Conservation (phyloP, 2,888 invertebrate genomes). For the Stenolophus ochropezus region DNA sequence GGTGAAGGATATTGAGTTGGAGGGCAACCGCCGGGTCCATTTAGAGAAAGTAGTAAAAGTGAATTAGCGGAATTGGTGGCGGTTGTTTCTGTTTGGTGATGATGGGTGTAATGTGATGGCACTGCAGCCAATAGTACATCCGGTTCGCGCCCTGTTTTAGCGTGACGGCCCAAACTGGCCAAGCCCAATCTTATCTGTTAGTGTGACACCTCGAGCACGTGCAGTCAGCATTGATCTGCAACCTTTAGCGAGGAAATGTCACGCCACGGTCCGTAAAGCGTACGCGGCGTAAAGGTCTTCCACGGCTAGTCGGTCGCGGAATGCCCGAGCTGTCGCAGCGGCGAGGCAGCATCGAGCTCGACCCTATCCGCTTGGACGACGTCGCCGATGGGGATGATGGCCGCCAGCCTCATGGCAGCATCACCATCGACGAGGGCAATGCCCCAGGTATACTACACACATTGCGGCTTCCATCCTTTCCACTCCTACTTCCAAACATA, state of each 20-base stretch:
- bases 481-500: too few species aligned
- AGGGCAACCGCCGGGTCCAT: background rate
- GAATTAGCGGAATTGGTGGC: background rate
- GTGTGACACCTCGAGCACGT: slow-evolving; percentile 15
- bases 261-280: slow-evolving; percentile 54
- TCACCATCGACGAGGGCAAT: background rate
- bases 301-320: slow-evolving; percentile 21
- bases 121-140: slow-evolving; percentile 9
- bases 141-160: slow-evolving; percentile 33
- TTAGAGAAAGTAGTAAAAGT: background rate
- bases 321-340: slow-evolving; percentile 29
- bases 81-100: background rate
- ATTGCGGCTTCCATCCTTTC: background rate
- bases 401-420: background rate
- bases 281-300: slow-evolving; percentile 12
- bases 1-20: too few species aligned
- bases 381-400: background rate
- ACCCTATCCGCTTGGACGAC: slow-evolving; percentile 19
- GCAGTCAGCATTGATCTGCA: slow-evolving; percentile 17
- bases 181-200: slow-evolving; percentile 36
- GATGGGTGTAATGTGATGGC: slow-evolving; percentile 17
- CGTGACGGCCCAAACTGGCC: slow-evolving; percentile 24
- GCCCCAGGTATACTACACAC: slow-evolving; percentile 29
- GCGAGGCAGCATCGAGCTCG: slow-evolving; percentile 29
- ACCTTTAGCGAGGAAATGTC: slow-evolving; percentile 39